Conservation (phyloP, 92 coral and sea anemone species). For the Isaurus tuberculatus region DNA sequence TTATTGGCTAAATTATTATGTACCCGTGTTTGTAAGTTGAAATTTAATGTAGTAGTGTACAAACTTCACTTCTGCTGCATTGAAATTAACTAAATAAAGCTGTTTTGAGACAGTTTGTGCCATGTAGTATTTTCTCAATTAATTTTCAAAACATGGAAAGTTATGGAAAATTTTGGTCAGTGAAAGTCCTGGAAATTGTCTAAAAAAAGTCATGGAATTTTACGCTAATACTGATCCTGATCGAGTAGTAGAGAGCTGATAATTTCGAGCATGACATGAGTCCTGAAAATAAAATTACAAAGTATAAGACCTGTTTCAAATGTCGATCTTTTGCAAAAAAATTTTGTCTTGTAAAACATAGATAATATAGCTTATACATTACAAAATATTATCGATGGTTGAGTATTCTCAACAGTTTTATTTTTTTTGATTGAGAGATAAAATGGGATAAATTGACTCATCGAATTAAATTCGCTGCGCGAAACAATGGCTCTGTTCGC, state of each 20-base stretch:
- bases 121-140: no score
- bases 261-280: not conserved
- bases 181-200: no score
- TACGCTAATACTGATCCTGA: no score
- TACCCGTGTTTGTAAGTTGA: no score
- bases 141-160: no score
- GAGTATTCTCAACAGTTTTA: constrained; percentile 9
- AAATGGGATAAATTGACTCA: constrained; percentile 15
- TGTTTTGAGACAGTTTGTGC: no score
- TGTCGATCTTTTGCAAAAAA: constrained; percentile 16
- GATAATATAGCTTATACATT: not conserved
- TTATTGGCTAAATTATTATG: no score
- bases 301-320: constrained; percentile 1
- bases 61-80: no score
- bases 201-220: no score
- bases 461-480: constrained; percentile 24
- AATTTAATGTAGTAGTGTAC: no score
- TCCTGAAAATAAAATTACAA: constrained; percentile 14
- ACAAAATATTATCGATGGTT: not conserved
- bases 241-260: constrained; percentile 18
- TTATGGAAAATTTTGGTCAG: no score
- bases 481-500: not conserved
- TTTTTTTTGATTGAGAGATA: constrained; percentile 12
- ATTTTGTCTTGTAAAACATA: constrained; percentile 8
- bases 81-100: no score